Percentiles rank a stretch among this genome's conserved stretches.
phyloP scores from a whole-genome alignment of 2,113 vertebrate species.

The Oceanites oceanicus region DNA sequence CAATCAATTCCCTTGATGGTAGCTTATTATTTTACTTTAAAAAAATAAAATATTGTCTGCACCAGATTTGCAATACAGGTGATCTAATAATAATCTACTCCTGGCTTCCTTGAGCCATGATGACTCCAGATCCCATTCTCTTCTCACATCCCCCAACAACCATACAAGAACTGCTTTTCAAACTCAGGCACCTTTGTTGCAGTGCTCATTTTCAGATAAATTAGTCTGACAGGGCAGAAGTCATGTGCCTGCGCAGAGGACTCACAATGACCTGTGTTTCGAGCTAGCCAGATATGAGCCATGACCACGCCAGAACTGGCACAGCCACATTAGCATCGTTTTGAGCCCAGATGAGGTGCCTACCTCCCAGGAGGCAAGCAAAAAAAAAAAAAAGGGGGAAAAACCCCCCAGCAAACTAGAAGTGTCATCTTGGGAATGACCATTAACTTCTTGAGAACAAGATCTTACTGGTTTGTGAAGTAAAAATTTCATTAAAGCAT shows the following conservation, averaged over 20 bases:
- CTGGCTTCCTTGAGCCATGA: neutral
- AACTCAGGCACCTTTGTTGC: neutral
- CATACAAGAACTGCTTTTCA: neutral
- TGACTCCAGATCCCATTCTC: neutral
- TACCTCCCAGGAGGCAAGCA: neutral
- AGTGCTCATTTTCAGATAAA: neutral
- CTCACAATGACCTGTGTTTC: neutral
- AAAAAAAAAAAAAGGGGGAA: neutral
- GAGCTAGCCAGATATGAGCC: neutral
- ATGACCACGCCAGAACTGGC: neutral
- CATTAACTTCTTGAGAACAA: neutral
- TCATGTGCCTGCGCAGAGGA: fast-evolving
- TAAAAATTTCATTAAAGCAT: neutral
- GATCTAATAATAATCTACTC: neutral
- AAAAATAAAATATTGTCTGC: neutral
- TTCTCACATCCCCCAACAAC: neutral
- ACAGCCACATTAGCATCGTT: neutral
- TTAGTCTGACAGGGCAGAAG: neutral
- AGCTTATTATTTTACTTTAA: neutral
- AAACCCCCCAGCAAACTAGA: neutral
- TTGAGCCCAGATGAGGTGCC: neutral
- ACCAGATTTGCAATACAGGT: neutral
- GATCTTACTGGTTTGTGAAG: neutral
- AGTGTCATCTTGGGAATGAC: neutral
- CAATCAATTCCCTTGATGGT: neutral